Evolutionary conservation across 2,888 invertebrate species (phyloP), one percentile per base, ranked within the genome.

Genomic region (Papilio gigon): DNA sequence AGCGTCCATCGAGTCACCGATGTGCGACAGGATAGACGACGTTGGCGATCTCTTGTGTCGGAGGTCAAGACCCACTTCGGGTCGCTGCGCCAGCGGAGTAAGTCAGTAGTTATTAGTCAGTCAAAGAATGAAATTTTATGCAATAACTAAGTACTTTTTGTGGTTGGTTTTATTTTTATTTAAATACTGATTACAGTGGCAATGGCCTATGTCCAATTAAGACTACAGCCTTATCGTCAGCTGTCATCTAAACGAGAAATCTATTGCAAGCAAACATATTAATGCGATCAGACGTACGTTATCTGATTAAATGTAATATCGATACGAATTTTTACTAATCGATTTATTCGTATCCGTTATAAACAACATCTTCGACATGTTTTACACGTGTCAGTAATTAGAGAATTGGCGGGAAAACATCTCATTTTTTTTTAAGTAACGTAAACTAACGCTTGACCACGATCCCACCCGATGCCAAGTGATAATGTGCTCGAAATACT

Each of bases 261-360:
- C 35, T 50, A 35, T 35, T 22, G 62, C 50, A 40, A 37, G 47
- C 50, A 60, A 60, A 47, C 47, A 35, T 25, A 42, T 66, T 47
- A 59, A 66, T 66, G 59, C 47, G 66, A 66, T 35, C 30, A 25
- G 47, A 47, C 59, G 59, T 59, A 14, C 37, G 22, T 63, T 62
- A 62, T 63, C 62, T 44, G 62, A 63, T 33, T 20, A 22, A 63
- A 50, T 37, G n/a, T 37, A n/a, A n/a, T 53, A 53, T 53, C 53
- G 53, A 53, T 40, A n/a, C 33, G 22, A 5, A 63, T 33, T 37
- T 64, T 64, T 40, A 64, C 53, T 27, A 37, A 64, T 53, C 25
- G 58, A 35, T 59, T 59, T 22, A 30, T n/a, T 17, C 6, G 17
- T 35, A 58, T 58, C 59, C 37, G 40, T 60, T 20, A 37, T 20